phyloP scores from a whole-genome alignment of 2,113 vertebrate species.

The Melospiza georgiana region DNA sequence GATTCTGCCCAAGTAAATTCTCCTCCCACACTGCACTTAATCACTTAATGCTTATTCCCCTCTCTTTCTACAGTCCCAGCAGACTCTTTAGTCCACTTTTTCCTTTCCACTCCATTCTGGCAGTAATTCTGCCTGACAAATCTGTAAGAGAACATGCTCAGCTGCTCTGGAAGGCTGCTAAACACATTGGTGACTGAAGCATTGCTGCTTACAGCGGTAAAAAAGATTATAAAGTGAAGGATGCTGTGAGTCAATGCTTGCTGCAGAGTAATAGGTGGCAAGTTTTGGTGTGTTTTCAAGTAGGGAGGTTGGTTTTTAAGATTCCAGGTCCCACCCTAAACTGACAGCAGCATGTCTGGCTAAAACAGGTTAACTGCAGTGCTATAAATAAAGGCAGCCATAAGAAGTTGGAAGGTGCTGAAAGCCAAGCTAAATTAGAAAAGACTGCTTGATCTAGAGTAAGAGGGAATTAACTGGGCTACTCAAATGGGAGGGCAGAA shows the following conservation, averaged over 20 bases:
- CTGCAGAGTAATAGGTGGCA: not conserved
- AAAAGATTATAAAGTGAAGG: not conserved
- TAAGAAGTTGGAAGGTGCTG: not conserved
- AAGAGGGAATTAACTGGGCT: not conserved
- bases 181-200: not conserved
- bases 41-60: not conserved
- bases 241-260: not conserved
- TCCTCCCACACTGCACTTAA: not conserved
- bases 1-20: not conserved
- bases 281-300: not conserved
- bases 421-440: not conserved
- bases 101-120: not conserved
- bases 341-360: not conserved
- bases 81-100: not conserved
- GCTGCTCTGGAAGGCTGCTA: not conserved
- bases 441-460: not conserved
- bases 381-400: not conserved
- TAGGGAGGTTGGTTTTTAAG: not conserved
- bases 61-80: not conserved
- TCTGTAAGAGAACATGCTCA: not conserved
- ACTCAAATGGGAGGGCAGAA: not conserved
- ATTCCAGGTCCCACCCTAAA: not conserved
- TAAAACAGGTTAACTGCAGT: not conserved
- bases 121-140: not conserved
- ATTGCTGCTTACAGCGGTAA: not conserved